Evolutionary conservation across 2,797 vertebrate species (phyloP).

Genomic region (Podargus strigoides): DNA sequence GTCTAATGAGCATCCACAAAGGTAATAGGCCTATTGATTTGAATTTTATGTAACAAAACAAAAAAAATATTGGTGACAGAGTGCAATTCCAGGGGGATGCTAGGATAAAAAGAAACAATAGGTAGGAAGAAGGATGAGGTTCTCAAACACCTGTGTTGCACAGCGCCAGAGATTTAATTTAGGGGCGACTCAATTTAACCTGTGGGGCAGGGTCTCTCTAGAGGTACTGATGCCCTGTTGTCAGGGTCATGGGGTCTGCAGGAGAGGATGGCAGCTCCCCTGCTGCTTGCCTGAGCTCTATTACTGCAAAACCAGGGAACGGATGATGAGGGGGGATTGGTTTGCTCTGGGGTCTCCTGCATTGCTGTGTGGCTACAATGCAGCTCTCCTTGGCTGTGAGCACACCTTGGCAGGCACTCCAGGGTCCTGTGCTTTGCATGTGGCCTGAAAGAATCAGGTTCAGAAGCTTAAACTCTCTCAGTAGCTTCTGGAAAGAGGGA

Average conservation of each 20-base stretch:
- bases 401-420: not conserved
- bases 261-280: not conserved
- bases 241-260: not conserved
- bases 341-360: not conserved
- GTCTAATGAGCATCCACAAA: slow-evolving; percentile 45
- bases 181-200: not conserved
- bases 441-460: not conserved
- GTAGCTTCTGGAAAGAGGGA: not conserved
- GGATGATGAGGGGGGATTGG: not conserved
- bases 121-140: not conserved
- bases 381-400: fast-evolving
- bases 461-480: not conserved
- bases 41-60: slow-evolving; percentile 49
- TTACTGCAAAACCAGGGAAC: not conserved
- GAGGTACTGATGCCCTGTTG: fast-evolving
- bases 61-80: slow-evolving; percentile 9
- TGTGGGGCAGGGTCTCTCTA: not conserved
- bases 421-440: not conserved
- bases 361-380: fast-evolving
- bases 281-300: not conserved
- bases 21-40: slow-evolving; percentile 46
- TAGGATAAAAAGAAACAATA: not conserved
- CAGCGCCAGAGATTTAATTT: not conserved
- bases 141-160: not conserved
- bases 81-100: not conserved